A percentile compares a stretch with the other conserved stretches of the same genome.
phyloP scores from a whole-genome alignment of 2,113 vertebrate species.

The Neofelis nebulosa region DNA sequence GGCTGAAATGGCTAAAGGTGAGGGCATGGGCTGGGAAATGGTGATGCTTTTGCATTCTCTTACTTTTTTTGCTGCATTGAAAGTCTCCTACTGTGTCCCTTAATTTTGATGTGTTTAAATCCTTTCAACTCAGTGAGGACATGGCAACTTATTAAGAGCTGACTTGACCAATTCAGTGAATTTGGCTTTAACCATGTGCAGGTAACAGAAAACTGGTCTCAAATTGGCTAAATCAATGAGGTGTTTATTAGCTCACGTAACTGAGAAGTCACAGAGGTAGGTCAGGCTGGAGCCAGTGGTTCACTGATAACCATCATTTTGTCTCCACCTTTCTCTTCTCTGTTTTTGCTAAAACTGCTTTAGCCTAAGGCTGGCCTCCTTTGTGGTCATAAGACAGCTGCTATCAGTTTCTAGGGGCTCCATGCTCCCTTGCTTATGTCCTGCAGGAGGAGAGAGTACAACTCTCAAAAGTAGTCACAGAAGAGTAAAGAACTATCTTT shows the following conservation, averaged over 20 bases:
- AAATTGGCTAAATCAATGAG: not conserved
- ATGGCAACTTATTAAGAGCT: not conserved
- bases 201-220: slow-evolving; percentile 15
- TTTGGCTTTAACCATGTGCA: slow-evolving; percentile 23
- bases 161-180: not conserved
- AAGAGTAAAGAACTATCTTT: not conserved
- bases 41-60: not conserved
- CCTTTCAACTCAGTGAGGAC: not conserved
- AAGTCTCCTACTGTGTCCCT: not conserved
- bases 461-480: not conserved
- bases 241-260: not conserved
- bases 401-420: not conserved
- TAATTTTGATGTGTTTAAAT: not conserved
- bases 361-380: not conserved
- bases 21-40: not conserved
- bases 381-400: not conserved
- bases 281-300: not conserved
- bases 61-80: not conserved
- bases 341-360: not conserved
- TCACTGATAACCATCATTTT: not conserved
- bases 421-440: not conserved
- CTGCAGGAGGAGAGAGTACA: not conserved
- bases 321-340: not conserved
- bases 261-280: slow-evolving; percentile 5
- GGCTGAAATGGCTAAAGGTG: not conserved